Percentiles rank a stretch among this genome's conserved stretches.
phyloP scores from a whole-genome alignment of 2,113 vertebrate species.

The Halichoerus grypus region DNA sequence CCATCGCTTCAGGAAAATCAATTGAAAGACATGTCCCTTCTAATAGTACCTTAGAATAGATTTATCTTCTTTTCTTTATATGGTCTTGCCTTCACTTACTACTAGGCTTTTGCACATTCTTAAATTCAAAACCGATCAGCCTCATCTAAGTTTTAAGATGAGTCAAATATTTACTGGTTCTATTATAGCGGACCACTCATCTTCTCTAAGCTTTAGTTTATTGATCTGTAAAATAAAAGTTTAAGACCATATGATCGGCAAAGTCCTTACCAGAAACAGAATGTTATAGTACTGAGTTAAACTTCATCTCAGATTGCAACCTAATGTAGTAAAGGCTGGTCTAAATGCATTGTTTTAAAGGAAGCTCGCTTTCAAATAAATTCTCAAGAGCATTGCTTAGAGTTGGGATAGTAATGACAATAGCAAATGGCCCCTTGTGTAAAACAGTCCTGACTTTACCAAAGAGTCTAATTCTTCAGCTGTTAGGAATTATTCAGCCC shows the following conservation, averaged over 20 bases:
- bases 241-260: background rate
- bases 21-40: background rate
- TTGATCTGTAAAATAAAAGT: slow-evolving; percentile 20
- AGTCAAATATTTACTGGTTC: background rate
- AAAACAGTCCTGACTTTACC: background rate
- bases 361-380: background rate
- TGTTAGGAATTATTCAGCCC: background rate
- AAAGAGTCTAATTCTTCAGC: background rate
- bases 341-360: background rate
- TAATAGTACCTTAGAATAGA: background rate
- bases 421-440: background rate
- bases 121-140: slow-evolving; percentile 24
- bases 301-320: background rate
- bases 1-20: slow-evolving; percentile 8
- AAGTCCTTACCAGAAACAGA: slow-evolving; percentile 39
- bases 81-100: background rate
- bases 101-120: background rate
- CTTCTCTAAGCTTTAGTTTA: background rate
- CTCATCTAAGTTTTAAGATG: slow-evolving; percentile 17
- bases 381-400: background rate
- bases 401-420: background rate
- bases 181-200: background rate
- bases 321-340: background rate
- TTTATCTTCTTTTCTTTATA: background rate
- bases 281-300: background rate